phyloP scores from a whole-genome alignment of 2,888 invertebrate genomes.

The Hetaerina titia region DNA sequence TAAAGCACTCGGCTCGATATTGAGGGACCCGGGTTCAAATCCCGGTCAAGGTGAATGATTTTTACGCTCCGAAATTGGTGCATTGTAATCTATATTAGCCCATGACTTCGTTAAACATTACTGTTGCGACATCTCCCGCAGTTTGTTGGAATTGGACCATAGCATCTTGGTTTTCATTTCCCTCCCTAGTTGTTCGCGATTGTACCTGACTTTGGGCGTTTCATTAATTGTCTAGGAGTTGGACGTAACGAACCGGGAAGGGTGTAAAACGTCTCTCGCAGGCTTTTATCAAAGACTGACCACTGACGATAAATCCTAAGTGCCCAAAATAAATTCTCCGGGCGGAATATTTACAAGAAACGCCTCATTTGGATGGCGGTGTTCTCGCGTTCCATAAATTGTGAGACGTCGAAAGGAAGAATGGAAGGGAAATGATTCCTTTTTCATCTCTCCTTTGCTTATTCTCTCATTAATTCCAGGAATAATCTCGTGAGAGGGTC shows the following conservation, averaged over 20 bases:
- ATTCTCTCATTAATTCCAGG: background rate
- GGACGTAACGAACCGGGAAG: background rate
- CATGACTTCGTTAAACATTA: too few species aligned
- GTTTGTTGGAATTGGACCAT: too few species aligned
- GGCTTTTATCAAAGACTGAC: background rate
- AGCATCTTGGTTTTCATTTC: too few species aligned
- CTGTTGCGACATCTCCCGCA: too few species aligned
- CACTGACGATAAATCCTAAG: background rate
- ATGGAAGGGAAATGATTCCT: background rate
- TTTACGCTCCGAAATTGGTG: too few species aligned
- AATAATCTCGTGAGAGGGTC: background rate
- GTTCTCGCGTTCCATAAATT: background rate
- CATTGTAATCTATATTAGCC: too few species aligned
- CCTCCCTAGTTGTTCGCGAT: too few species aligned
- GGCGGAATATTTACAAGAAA: background rate
- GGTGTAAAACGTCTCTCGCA: background rate
- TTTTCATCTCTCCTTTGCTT: background rate
- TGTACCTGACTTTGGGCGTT: background rate
- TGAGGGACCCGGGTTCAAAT: too few species aligned
- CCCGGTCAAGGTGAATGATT: too few species aligned
- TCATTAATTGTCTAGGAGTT: background rate
- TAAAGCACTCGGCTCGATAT: too few species aligned
- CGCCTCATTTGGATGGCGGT: background rate
- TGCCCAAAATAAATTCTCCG: background rate
- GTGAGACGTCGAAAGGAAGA: background rate